Percentiles rank a stretch among this genome's conserved stretches.
These are phyloP conservation scores for Plodia interpunctella DNA, from an alignment of 1,140 invertebrate genomes.

Conservation along the genomic window DNA sequence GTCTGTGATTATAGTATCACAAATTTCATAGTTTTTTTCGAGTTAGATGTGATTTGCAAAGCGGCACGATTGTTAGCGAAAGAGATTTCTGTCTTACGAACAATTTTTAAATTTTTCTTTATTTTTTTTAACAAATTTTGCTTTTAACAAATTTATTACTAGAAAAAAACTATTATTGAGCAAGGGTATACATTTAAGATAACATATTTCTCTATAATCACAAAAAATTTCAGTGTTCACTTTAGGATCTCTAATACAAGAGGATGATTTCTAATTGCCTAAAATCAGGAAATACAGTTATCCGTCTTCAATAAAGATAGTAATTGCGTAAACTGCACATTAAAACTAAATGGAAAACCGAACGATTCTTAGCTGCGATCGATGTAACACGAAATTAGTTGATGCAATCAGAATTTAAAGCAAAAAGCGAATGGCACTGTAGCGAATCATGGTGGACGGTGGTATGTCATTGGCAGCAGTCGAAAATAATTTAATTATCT, in stretches of 20 bases:
- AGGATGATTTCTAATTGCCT: no score
- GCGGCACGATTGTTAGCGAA: no score
- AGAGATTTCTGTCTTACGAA: no score
- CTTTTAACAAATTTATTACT: no score
- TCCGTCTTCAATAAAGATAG: neutral
- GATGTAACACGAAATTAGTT: slow-evolving; percentile 44
- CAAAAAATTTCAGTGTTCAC: no score
- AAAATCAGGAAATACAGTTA: neutral
- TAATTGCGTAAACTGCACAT: slow-evolving; percentile 40
- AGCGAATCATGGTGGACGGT: slow-evolving; percentile 23
- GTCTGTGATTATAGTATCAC: slow-evolving; percentile 16
- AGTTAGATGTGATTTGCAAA: no score
- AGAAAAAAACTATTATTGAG: no score
- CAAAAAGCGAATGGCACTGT: slow-evolving; percentile 31
- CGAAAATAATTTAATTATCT: neutral
- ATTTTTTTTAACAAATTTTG: no score
- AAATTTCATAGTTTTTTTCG: slow-evolving; percentile 10
- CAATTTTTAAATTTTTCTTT: no score
- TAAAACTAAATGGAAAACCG: slow-evolving; percentile 44
- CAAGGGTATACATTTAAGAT: no score
- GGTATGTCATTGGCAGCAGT: slow-evolving; percentile 17
- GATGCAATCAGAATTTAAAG: slow-evolving; percentile 36
- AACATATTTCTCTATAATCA: no score
- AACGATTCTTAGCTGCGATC: slow-evolving; percentile 36
- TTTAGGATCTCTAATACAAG: no score